These are phyloP conservation scores for Sericinus montela DNA, from an alignment of 2,888 invertebrate genomes.

Conservation along the genomic window DNA sequence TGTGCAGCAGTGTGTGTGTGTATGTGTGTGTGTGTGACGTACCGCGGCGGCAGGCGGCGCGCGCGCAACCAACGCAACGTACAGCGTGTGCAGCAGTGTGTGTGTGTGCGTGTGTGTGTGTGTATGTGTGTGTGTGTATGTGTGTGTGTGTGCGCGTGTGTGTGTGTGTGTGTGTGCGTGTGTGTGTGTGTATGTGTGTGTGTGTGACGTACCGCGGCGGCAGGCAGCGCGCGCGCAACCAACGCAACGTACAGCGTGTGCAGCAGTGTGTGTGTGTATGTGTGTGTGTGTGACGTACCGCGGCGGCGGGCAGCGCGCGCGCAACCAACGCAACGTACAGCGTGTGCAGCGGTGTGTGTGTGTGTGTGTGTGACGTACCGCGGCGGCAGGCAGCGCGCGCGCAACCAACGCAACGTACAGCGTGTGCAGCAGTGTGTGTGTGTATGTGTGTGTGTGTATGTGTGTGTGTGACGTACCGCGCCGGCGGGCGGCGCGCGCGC, in stretches of 20 bases:
- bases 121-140: background rate
- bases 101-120: background rate
- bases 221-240: too few species aligned
- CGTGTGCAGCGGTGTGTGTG: too few species aligned
- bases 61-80: too few species aligned
- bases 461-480: slow-evolving; percentile 25
- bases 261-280: too few species aligned
- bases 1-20: slow-evolving; percentile 94
- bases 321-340: slow-evolving; percentile 79
- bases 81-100: too few species aligned
- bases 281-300: slow-evolving; percentile 68
- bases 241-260: too few species aligned
- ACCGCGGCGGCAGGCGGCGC: slow-evolving; percentile 92
- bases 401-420: slow-evolving; percentile 87
- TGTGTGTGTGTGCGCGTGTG: background rate
- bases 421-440: slow-evolving; percentile 70
- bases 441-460: too few species aligned
- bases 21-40: slow-evolving; percentile 62
- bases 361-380: slow-evolving; percentile 87
- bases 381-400: slow-evolving; percentile 79
- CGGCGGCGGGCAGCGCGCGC: slow-evolving; percentile 76
- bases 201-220: too few species aligned
- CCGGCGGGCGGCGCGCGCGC: slow-evolving; percentile 84
- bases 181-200: slow-evolving; percentile 19
- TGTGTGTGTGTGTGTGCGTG: background rate